Base-by-base conservation (phyloP, 1,140 invertebrate species). In the Phenacoccus solenopsis region DNA sequence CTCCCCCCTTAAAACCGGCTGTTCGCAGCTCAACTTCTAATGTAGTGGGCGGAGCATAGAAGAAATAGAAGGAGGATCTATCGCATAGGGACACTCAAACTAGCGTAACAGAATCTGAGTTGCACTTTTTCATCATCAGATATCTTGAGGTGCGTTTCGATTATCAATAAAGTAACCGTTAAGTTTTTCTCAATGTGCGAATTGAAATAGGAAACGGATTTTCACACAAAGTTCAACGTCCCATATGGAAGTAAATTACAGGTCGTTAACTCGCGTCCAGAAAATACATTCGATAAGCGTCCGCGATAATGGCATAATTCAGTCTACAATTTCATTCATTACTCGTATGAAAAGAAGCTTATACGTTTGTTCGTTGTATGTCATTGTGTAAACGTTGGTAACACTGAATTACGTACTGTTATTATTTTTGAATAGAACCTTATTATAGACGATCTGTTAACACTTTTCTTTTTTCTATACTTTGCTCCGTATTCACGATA, bases 381-480 rank as follows among this genome's bases (percentile, higher is more conserved):
- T 49, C 38, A 49, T 49, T 49, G 38, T 49, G 38, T 49, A 49
- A 49, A 49, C 38, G 38, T 49, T 49, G 38, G 38, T 49, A 49
- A 49, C 38, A 49, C 38, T 49, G 38, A 16, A 49, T 49, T 49
- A 49, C 38, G 38, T 49, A 49, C 38, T 16, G 38, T 49, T 49
- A 49, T n/a, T n/a, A n/a, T 49, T 49, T n/a, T 49, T 49, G 38
- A 49, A 49, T 9, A 49, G 38, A 49, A 49, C 13, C 38, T 49
- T 49, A 49, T 49, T 49, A 49, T 49, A n/a, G 38, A 10, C 20
- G 12, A 49, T 49, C 38, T 49, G 38, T 49, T 49, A 49, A 49
- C 38, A 49, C 38, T 32, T 49, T 16, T 49, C 20, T 49, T 49
- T 49, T 7, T 32, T 32, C 30, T 49, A n/a, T n/a, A 9, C 38